Percentiles rank a stretch among this genome's conserved stretches.
phyloP scores from a whole-genome alignment of 2,888 invertebrate genomes.

The Drosophila limbata region DNA sequence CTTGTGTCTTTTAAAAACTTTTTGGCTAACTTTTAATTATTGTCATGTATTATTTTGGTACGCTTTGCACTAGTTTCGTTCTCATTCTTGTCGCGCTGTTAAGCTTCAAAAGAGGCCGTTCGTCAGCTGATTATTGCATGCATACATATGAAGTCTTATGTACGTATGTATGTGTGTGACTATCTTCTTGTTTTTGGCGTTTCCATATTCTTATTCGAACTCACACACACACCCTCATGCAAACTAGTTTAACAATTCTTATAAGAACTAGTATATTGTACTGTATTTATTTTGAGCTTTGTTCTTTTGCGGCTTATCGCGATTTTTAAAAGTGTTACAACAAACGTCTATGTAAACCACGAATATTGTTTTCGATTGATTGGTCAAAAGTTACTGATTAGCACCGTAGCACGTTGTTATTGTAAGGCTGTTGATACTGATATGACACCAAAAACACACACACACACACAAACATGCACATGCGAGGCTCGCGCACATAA shows the following conservation, averaged over 20 bases:
- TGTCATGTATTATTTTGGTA: constrained; percentile 45
- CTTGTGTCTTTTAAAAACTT: constrained; percentile 24
- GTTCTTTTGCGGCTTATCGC: constrained; percentile 61
- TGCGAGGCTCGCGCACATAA: constrained; percentile 20
- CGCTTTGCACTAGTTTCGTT: constrained; percentile 42
- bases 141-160: not conserved
- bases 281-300: constrained; percentile 34
- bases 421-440: constrained; percentile 30
- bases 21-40: constrained; percentile 39
- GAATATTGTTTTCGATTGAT: constrained; percentile 57
- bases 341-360: constrained; percentile 59
- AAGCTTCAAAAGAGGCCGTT: constrained; percentile 17
- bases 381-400: constrained; percentile 68
- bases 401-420: constrained; percentile 16
- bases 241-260: constrained; percentile 26
- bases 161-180: constrained; percentile 8
- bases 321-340: constrained; percentile 37
- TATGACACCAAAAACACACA: constrained; percentile 12
- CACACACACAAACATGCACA: constrained; percentile 3
- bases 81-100: constrained; percentile 23
- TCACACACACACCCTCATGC: not conserved
- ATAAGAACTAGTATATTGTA: constrained; percentile 8
- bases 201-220: constrained; percentile 21
- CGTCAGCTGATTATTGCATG: constrained; percentile 52
- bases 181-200: constrained; percentile 34